A percentile compares a stretch with the other conserved stretches of the same genome.
Conservation (phyloP, 2,888 invertebrate genomes). For the Nemurella pictetii region DNA sequence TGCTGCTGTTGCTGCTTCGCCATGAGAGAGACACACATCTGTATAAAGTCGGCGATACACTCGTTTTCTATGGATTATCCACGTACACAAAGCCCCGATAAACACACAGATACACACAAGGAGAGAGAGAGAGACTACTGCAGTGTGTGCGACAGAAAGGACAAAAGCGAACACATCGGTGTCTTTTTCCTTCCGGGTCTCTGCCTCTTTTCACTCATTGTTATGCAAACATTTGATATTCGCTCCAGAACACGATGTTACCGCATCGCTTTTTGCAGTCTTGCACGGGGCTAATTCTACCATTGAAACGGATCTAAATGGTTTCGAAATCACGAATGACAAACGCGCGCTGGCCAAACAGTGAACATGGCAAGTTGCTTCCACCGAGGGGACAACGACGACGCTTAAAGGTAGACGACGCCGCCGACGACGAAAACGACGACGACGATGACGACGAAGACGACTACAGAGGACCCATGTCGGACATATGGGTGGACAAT, state of each 20-base stretch:
- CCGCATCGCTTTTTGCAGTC: constrained; percentile 24
- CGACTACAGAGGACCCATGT: constrained; percentile 15
- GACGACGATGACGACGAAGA: not conserved
- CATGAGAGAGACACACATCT: not conserved
- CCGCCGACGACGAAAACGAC: not conserved
- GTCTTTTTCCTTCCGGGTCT: constrained; percentile 34
- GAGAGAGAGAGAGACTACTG: constrained; percentile 13
- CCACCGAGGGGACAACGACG: constrained; percentile 5
- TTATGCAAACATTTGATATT: constrained; percentile 8
- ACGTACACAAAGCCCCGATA: constrained; percentile 29
- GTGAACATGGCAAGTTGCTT: constrained; percentile 7
- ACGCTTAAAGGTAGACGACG: too few relatives aligned
- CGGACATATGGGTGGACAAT: constrained; percentile 28
- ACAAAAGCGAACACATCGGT: not conserved
- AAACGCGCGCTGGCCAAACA: constrained; percentile 1
- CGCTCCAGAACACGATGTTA: constrained; percentile 5
- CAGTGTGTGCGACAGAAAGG: not conserved
- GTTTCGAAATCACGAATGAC: constrained; percentile 29
- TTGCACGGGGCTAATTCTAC: not conserved
- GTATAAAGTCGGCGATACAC: constrained; percentile 6
- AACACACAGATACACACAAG: not conserved
- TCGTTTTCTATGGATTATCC: constrained; percentile 32
- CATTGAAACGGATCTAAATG: constrained; percentile 27
- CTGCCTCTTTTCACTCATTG: constrained; percentile 34
- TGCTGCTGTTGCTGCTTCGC: not conserved